Base-by-base conservation (phyloP, 2,888 invertebrate genomes). In the Cylloceria caligata region DNA sequence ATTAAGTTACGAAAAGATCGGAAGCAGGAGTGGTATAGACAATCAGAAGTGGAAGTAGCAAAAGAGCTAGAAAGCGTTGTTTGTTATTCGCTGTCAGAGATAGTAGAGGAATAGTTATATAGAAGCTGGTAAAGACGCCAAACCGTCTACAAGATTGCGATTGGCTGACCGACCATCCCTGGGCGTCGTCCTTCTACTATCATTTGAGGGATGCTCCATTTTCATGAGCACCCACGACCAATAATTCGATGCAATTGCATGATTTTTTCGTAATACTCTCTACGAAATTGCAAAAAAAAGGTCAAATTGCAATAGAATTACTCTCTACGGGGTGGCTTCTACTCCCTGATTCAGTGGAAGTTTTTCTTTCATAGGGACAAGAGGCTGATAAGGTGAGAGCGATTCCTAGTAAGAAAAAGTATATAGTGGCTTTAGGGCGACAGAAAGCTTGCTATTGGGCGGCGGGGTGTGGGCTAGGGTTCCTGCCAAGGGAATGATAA, bases 141-240 rank as follows among this genome's bases (percentile, higher is more conserved):
- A 89, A 88, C 89, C 82, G 90, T 89, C 89, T 89, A 87, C 77
- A 82, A 72, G 79, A 30, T 84, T 84, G 76, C 85, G 83, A 88
- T 89, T 89, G 87, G 86, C 86, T 85, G 81, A 57, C 69, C 65
- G 71, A 79, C 67, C 75, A 74, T 84, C 83, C 81, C 84, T 82
- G 21, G 9, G 19, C 21, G 0, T 4, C 21, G 21, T 64, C 11
- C 3, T 24, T 7, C 21, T 16, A 13, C 21, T 42, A 21, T 39
- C 39, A 36, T 24, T 64, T 11, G 3, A 64, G 24, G 39, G 24
- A 2, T 1, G 34, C 30, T 30, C 16, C 5, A n/a, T 30, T 27
- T 16, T 6, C 3, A 30, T 6, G n/a, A 57, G n/a, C 5, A 13
- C n/a, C n/a, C 30, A 7, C 27, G 1, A 27, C 24, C 49, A 11